These are phyloP conservation scores for Argyrosomus japonicus DNA, from an alignment of 2,113 vertebrate species.

Conservation along the genomic window DNA sequence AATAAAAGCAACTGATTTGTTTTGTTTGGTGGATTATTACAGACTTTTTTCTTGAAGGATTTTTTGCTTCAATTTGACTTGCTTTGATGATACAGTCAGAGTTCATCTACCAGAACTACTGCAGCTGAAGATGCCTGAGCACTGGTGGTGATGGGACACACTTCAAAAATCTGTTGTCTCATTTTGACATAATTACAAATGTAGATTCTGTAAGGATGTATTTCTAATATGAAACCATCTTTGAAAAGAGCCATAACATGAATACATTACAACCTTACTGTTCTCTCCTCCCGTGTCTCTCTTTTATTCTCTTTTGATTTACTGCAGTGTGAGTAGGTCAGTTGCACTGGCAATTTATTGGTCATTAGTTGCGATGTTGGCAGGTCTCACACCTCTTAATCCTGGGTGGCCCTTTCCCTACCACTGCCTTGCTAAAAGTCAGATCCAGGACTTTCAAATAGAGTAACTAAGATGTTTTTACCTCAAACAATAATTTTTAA, in stretches of 20 bases:
- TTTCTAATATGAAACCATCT: background rate
- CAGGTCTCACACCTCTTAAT: conserved; percentile 55
- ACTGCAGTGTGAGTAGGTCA: conserved; percentile 37
- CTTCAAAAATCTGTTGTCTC: background rate
- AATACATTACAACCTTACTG: background rate
- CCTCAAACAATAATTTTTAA: background rate
- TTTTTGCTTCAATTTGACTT: background rate
- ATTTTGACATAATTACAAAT: background rate
- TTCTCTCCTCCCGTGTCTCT: background rate
- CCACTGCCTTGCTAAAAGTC: conserved; percentile 10
- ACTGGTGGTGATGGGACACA: background rate
- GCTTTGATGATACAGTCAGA: background rate
- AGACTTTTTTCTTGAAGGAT: background rate
- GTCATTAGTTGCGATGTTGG: conserved; percentile 47
- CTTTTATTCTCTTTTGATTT: conserved; percentile 38
- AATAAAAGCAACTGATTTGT: too few relatives aligned
- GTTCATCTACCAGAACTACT: background rate
- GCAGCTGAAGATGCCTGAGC: background rate
- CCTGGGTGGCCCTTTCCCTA: conserved; percentile 53
- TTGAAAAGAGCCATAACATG: background rate
- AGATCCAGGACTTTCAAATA: background rate
- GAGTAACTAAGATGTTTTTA: too few relatives aligned
- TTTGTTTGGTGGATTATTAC: too few relatives aligned
- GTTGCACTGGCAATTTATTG: conserved; percentile 38
- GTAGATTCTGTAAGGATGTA: background rate